Evolutionary conservation across 2,113 vertebrate genomes (phyloP), one percentile per base, ranked within the genome.

Genomic region (Sporophila hypoxantha): DNA sequence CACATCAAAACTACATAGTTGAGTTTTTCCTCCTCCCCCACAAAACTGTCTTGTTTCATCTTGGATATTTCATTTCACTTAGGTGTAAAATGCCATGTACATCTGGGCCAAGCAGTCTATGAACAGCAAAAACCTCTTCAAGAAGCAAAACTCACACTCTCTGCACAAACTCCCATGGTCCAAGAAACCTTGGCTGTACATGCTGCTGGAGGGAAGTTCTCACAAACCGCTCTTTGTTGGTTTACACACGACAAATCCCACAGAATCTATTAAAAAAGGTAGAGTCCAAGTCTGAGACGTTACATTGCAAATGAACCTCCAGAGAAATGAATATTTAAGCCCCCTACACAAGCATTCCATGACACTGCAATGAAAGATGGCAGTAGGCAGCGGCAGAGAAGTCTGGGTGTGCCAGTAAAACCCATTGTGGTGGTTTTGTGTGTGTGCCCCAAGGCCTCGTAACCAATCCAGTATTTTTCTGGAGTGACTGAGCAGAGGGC

Each of bases 181-280:
- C 42, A 65, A 66, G 52, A 64, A 92, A 57, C 26, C 81, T 80
- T 62, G 55, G 55, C 83, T 81, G 42, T n/a, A 21, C 6, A 10
- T 2, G 3, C 20, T 77, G 55, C 46, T 13, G 8, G 67, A 68
- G 59, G 50, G 88, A 83, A 50, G 15, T n/a, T 92, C 61, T 91
- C 55, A 83, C 83, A 94, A 89, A 73, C 82, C 41, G 36, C 34
- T 76, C 46, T 39, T 3, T 70, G 59, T 60, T 87, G 91, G 78
- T 77, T 81, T 89, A 83, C 42, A 57, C 22, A 17, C 37, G 61
- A 66, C 62, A 91, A 89, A 91, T 92, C 82, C 82, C 85, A 78
- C 27, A 36, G 61, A 89, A 89, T 50, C 22, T 87, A 89, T 89
- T 89, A 66, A 78, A 93, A 87, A 89, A 76, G 66, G 66, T 93